A percentile compares a stretch with the other conserved stretches of the same genome.
These are phyloP conservation scores for Cranoglanis bouderius DNA, from an alignment of 2,113 vertebrate species.

Conservation along the genomic window DNA sequence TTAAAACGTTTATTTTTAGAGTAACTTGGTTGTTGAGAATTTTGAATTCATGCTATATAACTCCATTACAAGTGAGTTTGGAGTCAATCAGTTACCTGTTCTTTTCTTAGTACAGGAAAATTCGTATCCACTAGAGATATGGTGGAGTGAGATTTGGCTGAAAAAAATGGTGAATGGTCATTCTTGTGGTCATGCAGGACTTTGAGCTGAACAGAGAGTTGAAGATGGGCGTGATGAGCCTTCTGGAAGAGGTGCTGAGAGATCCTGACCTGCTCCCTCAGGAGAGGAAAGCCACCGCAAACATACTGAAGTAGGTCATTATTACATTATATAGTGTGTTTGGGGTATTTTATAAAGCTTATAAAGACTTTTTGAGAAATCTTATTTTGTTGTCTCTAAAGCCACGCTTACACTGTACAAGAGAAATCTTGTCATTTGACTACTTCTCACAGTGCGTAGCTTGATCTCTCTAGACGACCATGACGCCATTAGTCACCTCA, in stretches of 20 bases:
- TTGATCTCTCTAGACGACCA: background rate
- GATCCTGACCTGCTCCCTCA: slow-evolving; percentile 95
- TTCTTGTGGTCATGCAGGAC: slow-evolving; percentile 75
- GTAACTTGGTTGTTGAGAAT: background rate
- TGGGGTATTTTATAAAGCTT: background rate
- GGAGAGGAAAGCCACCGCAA: slow-evolving; percentile 95
- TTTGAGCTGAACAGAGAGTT: slow-evolving; percentile 94
- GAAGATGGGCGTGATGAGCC: slow-evolving; percentile 90
- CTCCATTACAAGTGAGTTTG: background rate
- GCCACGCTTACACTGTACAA: no score
- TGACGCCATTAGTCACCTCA: background rate
- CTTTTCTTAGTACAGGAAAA: background rate
- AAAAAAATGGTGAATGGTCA: background rate
- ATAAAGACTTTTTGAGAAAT: background rate
- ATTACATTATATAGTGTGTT: background rate
- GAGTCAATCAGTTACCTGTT: background rate
- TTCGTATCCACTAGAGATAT: background rate
- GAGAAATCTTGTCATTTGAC: background rate
- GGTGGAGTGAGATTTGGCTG: background rate
- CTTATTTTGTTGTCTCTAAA: background rate
- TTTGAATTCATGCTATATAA: background rate
- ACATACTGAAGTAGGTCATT: slow-evolving; percentile 85
- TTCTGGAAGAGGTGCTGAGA: slow-evolving; percentile 94
- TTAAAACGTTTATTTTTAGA: background rate
- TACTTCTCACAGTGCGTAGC: background rate